Base-by-base conservation (phyloP, 1,140 invertebrate genomes). In the Hyles euphorbiae region DNA sequence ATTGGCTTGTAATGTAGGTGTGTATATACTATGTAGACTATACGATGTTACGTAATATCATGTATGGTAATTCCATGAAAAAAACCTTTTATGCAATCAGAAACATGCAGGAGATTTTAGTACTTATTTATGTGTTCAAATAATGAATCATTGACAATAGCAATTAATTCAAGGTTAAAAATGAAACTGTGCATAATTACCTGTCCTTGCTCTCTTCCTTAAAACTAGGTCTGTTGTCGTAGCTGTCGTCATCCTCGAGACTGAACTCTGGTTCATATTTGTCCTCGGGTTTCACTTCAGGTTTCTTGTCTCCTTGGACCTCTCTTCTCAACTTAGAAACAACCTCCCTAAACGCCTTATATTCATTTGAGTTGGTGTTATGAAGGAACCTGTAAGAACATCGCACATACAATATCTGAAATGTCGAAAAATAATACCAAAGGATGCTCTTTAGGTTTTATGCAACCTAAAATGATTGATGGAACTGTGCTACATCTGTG, bases 181-280 rank as follows among this genome's bases (percentile, higher is more conserved):
- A 40, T 40, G 36, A 5, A 40, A 36, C 8, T n/a, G 0, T 53
- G 33, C 33, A 53, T 52, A 40, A 40, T 46, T 72, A 85, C 82
- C 73, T 67, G 49, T 83, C 66, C 46, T 57, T 63, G 4, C 34
- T 55, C 49, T 85, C 81, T 44, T 82, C 67, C 32, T 82, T 85
- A 10, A 78, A 53, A 47, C 50, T 53, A 33, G 53, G 55, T 64
- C 67, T 80, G 9, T 63, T 67, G 53, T 82, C 82, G 59, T 77
- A 74, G 49, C 83, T 86, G 9, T 87, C 83, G 64, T 90, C 88
- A 52, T 90, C 88, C 61, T 88, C 85, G 57, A 90, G 68, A 63
- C 76, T 80, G 56, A 89, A 90, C 61, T 90, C 89, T 0, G 89
- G 88, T 56, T 90, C 89, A 74, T 90, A 89, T 73, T 85, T 88